These are phyloP conservation scores for Loris lydekkerianus DNA, from an alignment of 2,797 vertebrate species.

Conservation along the genomic window DNA sequence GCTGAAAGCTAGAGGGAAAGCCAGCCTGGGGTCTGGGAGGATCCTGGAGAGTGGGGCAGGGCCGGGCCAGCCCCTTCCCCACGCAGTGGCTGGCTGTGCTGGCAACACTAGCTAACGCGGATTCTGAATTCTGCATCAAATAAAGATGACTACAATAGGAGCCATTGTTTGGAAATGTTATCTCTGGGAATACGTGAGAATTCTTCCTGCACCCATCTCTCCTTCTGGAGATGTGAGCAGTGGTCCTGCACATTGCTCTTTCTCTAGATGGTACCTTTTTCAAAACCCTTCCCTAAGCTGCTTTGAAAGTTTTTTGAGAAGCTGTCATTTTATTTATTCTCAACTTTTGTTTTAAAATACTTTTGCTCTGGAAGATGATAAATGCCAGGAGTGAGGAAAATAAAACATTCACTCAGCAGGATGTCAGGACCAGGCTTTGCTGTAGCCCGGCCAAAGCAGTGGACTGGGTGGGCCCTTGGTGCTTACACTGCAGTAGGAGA, in stretches of 20 bases:
- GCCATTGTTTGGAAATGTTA: not conserved
- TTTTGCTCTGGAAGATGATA: not conserved
- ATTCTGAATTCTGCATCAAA: constrained; percentile 54
- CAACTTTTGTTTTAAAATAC: not conserved
- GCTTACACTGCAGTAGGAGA: not conserved
- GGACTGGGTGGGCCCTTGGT: not conserved
- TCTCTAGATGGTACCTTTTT: not conserved
- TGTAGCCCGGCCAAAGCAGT: not conserved
- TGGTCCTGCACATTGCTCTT: not conserved
- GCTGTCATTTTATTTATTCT: constrained; percentile 34
- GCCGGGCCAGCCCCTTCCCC: not conserved
- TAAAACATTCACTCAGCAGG: not conserved
- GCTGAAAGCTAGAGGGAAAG: not conserved
- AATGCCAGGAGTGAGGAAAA: not conserved
- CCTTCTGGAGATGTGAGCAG: not conserved
- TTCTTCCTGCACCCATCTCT: not conserved
- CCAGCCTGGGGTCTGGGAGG: not conserved
- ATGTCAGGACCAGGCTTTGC: not conserved
- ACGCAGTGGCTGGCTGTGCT: not conserved
- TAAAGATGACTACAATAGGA: constrained; percentile 65
- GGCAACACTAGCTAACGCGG: not conserved
- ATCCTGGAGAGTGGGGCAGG: not conserved
- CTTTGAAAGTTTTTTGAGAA: not conserved
- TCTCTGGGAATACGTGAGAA: not conserved
- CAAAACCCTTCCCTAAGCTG: not conserved